Evolutionary conservation across 2,113 vertebrate species (phyloP), one percentile per base, ranked within the genome.

Genomic region (Gallinago paraguaiae): DNA sequence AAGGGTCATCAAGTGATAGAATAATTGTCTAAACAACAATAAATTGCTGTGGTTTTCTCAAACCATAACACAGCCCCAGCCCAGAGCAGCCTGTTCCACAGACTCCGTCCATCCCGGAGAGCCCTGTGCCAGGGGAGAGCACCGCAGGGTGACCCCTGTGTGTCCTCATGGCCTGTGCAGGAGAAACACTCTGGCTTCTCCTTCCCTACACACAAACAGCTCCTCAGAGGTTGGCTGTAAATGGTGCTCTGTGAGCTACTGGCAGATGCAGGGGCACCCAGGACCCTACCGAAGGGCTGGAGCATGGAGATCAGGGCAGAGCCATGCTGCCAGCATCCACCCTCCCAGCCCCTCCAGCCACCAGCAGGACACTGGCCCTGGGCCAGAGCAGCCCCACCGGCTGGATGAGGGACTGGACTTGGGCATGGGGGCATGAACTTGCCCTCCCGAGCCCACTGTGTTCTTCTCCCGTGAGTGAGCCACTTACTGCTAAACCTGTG

Each of bases 391-490:
- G 30, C 45, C 43, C 48, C 60, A 35, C 18, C 56, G 43, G 22
- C 43, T 53, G n/a, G 28, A 19, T 50, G 16, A 31, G 23, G 27
- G 39, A 11, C 43, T 11, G 7, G 6, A 13, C 33, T 33, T 33
- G 27, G 12, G 13, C 9, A 3, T 4, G 9, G 14, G 33, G 22
- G 18, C 15, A 17, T 16, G 39, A 59, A 74, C 88, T 71, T 94
- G 15, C 60, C 33, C 15, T 77, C 56, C 31, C 8, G 11, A 65
- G 30, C 56, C 37, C 31, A 53, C 15, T 0, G 0, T 3, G 3
- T 56, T 27, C 45, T 92, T 77, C 50, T 65, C 10, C 4, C 18
- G 31, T 46, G 54, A 31, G 23, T 10, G 13, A 79, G 70, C 27
- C 17, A 8, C 28, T 71, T 76, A 9, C 17, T 72, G 37, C 39